Conservation (phyloP, 2,797 vertebrate genomes). For the Macropodus opercularis region DNA sequence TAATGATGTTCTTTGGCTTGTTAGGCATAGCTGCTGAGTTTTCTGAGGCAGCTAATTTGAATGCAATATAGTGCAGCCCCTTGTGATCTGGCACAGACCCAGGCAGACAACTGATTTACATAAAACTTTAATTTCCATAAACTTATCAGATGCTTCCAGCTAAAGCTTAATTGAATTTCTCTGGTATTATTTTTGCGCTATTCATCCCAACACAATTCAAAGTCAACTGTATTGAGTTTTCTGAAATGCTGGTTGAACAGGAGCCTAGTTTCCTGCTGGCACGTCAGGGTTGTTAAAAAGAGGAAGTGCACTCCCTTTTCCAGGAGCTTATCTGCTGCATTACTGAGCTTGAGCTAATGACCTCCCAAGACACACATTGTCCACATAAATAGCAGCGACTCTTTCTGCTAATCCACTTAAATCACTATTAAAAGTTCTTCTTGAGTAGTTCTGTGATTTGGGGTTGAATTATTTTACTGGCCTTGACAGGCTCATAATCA, state of each 20-base stretch:
- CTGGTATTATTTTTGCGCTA: constrained; percentile 31
- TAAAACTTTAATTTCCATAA: constrained; percentile 79
- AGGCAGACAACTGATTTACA: constrained; percentile 74
- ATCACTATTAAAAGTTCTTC: constrained; percentile 24
- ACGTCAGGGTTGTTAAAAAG: constrained; percentile 26
- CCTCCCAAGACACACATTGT: constrained; percentile 60
- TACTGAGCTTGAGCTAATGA: constrained; percentile 54
- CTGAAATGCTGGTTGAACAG: constrained; percentile 10
- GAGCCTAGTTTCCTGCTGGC: constrained; percentile 34
- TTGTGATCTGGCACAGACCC: constrained; percentile 59
- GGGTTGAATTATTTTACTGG: constrained; percentile 13
- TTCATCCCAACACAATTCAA: constrained; percentile 10
- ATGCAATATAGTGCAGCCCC: constrained; percentile 59
- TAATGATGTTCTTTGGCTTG: constrained; percentile 52
- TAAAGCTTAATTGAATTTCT: constrained; percentile 64
- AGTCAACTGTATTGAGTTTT: constrained; percentile 24
- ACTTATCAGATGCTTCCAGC: constrained; percentile 76
- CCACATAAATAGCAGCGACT: constrained; percentile 31
- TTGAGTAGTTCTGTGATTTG: constrained; percentile 14
- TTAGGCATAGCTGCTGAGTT: constrained; percentile 42
- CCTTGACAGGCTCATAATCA: constrained; percentile 7
- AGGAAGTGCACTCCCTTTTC: constrained; percentile 39
- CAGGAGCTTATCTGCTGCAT: constrained; percentile 51
- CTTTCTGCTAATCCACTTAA: constrained; percentile 6
- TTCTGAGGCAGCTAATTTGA: constrained; percentile 63